Conservation (phyloP, 1,140 invertebrate genomes). For the Holotrichia oblita region DNA sequence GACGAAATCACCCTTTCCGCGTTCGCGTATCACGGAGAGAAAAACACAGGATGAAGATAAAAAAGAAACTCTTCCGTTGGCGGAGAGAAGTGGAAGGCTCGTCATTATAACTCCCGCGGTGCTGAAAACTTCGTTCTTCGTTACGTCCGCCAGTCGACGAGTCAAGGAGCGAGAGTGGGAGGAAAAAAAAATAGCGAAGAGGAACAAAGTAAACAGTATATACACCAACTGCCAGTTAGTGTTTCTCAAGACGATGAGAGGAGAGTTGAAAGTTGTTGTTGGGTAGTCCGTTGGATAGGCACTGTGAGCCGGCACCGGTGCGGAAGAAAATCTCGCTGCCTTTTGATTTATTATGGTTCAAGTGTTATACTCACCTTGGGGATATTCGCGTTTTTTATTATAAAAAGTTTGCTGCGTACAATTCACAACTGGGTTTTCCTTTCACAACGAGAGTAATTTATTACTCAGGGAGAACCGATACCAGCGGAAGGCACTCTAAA, state of each 20-base stretch:
- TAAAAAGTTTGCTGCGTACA: conserved; percentile 11
- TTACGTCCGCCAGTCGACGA: neutral
- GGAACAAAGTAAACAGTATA: conserved; percentile 4
- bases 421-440: neutral
- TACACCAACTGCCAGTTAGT: neutral
- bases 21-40: no score
- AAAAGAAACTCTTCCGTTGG: neutral
- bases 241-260: neutral
- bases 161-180: no score
- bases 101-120: neutral
- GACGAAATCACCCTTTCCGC: no score
- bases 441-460: neutral
- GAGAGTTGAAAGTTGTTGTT: neutral
- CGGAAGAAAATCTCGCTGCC: conserved; percentile 10
- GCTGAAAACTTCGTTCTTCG: neutral
- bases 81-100: neutral
- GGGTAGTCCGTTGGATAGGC: neutral
- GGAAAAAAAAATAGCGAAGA: neutral
- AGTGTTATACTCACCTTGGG: conserved; percentile 6
- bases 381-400: conserved; percentile 21
- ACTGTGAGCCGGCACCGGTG: neutral
- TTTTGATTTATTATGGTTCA: conserved; percentile 14
- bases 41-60: neutral
- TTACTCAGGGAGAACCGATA: neutral
- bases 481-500: neutral